Evolutionary conservation across 2,888 invertebrate genomes (phyloP), one percentile per base, ranked within the genome.

Genomic region (Macropis europaea): DNA sequence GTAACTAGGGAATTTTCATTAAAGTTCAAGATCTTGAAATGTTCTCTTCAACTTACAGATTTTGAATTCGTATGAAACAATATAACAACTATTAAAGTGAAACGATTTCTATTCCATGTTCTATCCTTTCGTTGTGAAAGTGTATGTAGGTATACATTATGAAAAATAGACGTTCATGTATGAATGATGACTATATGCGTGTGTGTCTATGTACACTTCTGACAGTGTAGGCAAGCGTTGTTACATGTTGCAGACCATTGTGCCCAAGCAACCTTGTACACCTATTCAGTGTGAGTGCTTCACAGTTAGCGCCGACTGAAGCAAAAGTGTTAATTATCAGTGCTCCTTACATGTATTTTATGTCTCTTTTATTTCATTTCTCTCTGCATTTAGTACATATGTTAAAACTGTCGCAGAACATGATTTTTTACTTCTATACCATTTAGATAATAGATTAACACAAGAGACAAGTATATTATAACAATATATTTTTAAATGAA

Each of bases 1-100:
- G 57, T 72, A 73, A 78, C 68, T 63, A 77, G 63, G 54, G 59
- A 62, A 63, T 57, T 52, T 53, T 59, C 36, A 59, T 40, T 48
- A 19, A 57, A 67, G 26, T 53, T 63, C 34, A 34, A 57, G 15
- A 45, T 68, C 48, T 30, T 57, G 40, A 17, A 45, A 43, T 34
- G n/a, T 32, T 7, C 11, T 36, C 11, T 28, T 11, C 15, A 47
- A 45, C 42, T 17, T 68, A 34, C 6, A 32, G 54, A 56, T 50
- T 50, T 57, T 50, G 36, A 64, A 38, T 60, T 68, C 61, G 19
- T 62, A 56, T 60, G 43, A 56, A 40, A 24, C 50, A 50, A 50
- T 43, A 32, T 59, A 62, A 62, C 45, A 63, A 45, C 30, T 42
- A 57, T 57, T 45, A 56, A 60, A 63, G 28, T 42, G 26, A 40